Evolutionary conservation across 37 sponge, comb jelly and placozoan species (phyloP), one percentile per base, ranked within the genome.

Genomic region (Crambe crambe): DNA sequence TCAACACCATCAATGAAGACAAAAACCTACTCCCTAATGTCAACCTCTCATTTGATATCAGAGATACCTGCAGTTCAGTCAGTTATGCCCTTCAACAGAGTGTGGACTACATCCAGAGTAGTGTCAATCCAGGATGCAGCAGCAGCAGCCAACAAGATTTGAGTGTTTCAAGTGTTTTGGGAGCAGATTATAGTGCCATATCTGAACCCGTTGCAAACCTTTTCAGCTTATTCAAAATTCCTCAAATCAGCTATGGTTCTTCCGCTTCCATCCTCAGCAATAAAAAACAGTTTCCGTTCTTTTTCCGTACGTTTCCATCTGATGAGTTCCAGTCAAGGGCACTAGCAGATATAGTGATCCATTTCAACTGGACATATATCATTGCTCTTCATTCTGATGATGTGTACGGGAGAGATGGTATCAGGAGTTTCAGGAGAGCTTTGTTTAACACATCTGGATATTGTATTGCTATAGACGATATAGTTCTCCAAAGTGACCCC

Each of bases 291-390:
- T 94, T 84, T 71, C 71, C 69, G 2, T 94, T 80, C 72, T 94
- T 94, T 76, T 76, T 94, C 21, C 92, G 95, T 25, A 88, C 88
- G 15, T 38, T 92, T 39, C 92, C 95, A 26, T 83, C 95, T 18
- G 95, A 94, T 73, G 42, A 21, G 2, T 76, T 86, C 56, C 95
- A 94, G 31, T 80, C 89, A 3, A 31, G 31, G 61, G 95, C 89
- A 42, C 79, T 94, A 75, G 86, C 68, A 2, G 92, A 80, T n/a
- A 47, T 94, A 1, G 56, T 85, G 0, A 57, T 32, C 2, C 31
- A 67, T 21, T 88, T 85, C 76, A 78, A 82, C 34, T 91, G 92
- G 92, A 80, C 78, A 4, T 91, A 84, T 40, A 80, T 90, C 12
- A 2, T 27, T 62, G 73, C 67, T 3, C 17, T 83, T 0, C 5